phyloP scores from a whole-genome alignment of 2,797 vertebrate genomes.

The Mallotus villosus region DNA sequence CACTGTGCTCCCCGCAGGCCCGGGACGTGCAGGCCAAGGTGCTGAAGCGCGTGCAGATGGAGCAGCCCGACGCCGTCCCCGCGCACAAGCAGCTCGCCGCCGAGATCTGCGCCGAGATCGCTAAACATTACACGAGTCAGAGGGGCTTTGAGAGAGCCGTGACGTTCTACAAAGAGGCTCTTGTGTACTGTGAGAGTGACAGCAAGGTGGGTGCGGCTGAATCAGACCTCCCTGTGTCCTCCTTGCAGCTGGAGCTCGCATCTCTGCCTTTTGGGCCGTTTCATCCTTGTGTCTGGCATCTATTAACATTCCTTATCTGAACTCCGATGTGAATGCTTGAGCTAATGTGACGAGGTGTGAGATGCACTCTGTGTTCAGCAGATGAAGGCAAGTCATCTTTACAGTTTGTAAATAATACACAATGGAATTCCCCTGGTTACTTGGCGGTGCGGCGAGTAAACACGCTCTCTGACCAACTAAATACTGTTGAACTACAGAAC shows the following conservation, averaged over 20 bases:
- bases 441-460: too few relatives aligned
- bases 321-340: neutral
- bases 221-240: slow-evolving; percentile 56
- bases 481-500: too few relatives aligned
- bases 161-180: slow-evolving; percentile 98
- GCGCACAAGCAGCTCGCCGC: slow-evolving; percentile 90
- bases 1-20: slow-evolving; percentile 71
- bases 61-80: slow-evolving; percentile 89
- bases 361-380: too few relatives aligned
- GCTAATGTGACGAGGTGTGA: too few relatives aligned
- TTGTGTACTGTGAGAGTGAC: slow-evolving; percentile 96
- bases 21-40: slow-evolving; percentile 91
- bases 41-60: slow-evolving; percentile 89
- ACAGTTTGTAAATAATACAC: too few relatives aligned
- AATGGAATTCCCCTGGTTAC: too few relatives aligned
- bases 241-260: slow-evolving; percentile 71
- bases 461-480: too few relatives aligned
- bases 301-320: slow-evolving; percentile 1
- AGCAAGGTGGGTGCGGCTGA: slow-evolving; percentile 87
- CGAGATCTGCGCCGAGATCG: slow-evolving; percentile 95
- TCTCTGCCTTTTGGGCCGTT: slow-evolving; percentile 34
- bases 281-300: slow-evolving; percentile 15
- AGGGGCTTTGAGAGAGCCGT: slow-evolving; percentile 94
- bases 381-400: too few relatives aligned
- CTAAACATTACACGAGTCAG: slow-evolving; percentile 90